Evolutionary conservation across 2,113 vertebrate genomes (phyloP).

Genomic region (Otolemur garnettii): DNA sequence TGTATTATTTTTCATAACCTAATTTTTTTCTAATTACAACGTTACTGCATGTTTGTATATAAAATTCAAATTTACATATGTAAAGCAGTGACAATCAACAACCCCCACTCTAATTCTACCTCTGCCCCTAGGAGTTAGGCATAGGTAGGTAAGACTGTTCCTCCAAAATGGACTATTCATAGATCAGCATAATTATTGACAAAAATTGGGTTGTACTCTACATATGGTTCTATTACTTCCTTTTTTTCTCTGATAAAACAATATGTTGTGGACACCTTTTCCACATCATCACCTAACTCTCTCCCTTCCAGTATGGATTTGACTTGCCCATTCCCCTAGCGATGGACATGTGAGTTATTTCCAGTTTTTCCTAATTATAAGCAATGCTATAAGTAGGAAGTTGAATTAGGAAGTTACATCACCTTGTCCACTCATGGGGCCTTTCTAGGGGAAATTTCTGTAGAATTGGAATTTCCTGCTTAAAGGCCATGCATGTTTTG

Average conservation of each 20-base stretch:
- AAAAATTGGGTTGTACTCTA: not conserved
- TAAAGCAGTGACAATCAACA: not conserved
- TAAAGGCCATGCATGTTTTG: not conserved
- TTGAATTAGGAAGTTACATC: not conserved
- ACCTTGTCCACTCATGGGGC: not conserved
- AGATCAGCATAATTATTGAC: not conserved
- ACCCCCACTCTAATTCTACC: not conserved
- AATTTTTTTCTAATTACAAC: constrained; percentile 16
- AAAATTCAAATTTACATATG: not conserved
- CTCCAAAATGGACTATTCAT: constrained; percentile 10
- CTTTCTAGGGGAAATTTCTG: not conserved
- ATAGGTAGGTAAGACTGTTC: not conserved
- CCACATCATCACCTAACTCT: not conserved
- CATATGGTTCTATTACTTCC: not conserved
- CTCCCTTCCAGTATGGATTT: not conserved
- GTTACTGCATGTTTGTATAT: not conserved
- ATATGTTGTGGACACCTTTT: not conserved
- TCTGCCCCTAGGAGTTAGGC: not conserved
- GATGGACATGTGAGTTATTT: not conserved
- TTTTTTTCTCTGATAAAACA: constrained; percentile 8
- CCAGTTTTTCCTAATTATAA: not conserved
- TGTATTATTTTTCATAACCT: not conserved
- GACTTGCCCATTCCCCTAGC: not conserved
- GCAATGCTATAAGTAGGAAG: not conserved
- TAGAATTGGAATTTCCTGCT: not conserved